Evolutionary conservation across 2,888 invertebrate species (phyloP), one percentile per base, ranked within the genome.

Genomic region (Palloptera scutellata): DNA sequence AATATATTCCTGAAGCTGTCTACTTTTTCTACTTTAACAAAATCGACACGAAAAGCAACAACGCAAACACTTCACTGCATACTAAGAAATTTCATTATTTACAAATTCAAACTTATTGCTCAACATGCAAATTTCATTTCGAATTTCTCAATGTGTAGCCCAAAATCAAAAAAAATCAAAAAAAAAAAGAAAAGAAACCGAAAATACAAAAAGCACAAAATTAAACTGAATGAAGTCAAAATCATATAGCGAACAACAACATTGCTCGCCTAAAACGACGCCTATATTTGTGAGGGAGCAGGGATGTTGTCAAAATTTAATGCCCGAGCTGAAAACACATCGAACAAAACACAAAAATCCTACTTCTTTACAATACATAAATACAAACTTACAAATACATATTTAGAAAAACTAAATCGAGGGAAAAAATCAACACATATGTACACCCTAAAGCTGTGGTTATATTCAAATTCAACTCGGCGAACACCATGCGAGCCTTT

Each of bases 261-360:
- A 57, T 51, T 43, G 17, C 17, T 13, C 2, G 59, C 43, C 41
- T 30, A 41, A n/a, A 40, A 42, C 30, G 30, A 42, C 30, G 30
- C 30, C 6, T 30, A 30, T 30, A 30, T 30, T 4, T 30, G 30
- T 4, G 30, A 30, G 41, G 15, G 63, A 59, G 62, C 63, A n/a
- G n/a, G n/a, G n/a, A n/a, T n/a, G n/a, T n/a, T 63, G 67, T 67
- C 58, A 67, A 67, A 67, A 12, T 62, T 53, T 62, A 62, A 60
- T 53, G 48, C 52, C 30, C 43, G 20, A 19, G 19, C 20, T 1
- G 9, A 54, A 19, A 17, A 54, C n/a, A 19, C 11, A 12, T n/a
- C n/a, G n/a, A n/a, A n/a, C n/a, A n/a, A n/a, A n/a, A n/a, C n/a
- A n/a, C n/a, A 15, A 19, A 54, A 19, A 13, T 48, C 17, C 15